Evolutionary conservation across 1,140 invertebrate genomes (phyloP).

Genomic region (Acyrthosiphon pisum): DNA sequence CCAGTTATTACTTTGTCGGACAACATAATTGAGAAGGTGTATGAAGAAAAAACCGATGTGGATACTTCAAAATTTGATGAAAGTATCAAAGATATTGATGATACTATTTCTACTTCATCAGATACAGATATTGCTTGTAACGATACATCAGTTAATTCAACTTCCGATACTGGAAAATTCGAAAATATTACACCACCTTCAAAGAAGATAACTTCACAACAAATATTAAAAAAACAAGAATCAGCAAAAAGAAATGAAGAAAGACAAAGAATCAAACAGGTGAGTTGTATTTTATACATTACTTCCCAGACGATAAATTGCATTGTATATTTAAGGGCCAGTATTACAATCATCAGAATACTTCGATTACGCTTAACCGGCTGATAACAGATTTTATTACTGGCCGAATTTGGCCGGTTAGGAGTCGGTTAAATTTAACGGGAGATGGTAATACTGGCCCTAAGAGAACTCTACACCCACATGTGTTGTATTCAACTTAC

Average conservation of each 20-base stretch:
- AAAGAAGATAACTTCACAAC: constrained; percentile 53
- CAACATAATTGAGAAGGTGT: not conserved
- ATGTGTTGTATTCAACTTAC: too few species aligned
- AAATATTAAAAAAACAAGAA: constrained; percentile 66
- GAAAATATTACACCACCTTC: not conserved
- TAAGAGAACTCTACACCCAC: too few species aligned
- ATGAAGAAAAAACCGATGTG: not conserved
- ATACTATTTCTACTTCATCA: not conserved
- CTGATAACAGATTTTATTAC: too few species aligned
- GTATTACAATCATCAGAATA: too few species aligned
- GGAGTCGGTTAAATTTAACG: too few species aligned
- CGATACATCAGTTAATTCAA: not conserved
- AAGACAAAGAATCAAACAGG: constrained; percentile 60
- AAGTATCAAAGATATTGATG: constrained; percentile 4
- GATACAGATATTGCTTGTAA: not conserved
- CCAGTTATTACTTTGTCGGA: not conserved
- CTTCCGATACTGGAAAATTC: not conserved
- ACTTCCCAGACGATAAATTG: not conserved
- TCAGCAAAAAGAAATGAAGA: constrained; percentile 63
- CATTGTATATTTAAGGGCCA: too few species aligned
- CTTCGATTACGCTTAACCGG: too few species aligned
- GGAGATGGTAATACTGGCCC: too few species aligned
- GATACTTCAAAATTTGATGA: not conserved
- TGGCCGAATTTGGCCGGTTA: too few species aligned
- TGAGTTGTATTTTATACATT: constrained; percentile 18